Evolutionary conservation across 2,888 invertebrate species (phyloP).

Genomic region (Meghimatium bilineatum): DNA sequence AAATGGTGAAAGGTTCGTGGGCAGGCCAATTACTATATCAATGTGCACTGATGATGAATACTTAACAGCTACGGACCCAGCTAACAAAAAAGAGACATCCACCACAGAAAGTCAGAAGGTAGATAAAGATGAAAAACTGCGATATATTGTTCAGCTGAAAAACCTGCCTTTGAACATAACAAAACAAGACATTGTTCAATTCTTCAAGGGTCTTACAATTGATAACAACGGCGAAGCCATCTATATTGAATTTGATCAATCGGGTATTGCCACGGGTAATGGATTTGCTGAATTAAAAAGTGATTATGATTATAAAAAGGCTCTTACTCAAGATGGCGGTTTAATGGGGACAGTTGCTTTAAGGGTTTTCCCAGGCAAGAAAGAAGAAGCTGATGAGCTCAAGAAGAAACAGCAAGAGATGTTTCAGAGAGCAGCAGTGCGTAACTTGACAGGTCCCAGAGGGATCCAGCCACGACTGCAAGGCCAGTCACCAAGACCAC

Average conservation of each 20-base stretch:
- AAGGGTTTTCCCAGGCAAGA: conserved; percentile 54
- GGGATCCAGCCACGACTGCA: neutral
- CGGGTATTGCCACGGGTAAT: conserved; percentile 80
- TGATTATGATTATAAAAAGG: conserved; percentile 84
- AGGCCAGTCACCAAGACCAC: neutral
- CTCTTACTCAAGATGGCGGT: conserved; percentile 82
- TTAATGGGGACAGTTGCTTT: conserved; percentile 72
- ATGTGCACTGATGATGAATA: conserved; percentile 85
- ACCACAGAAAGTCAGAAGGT: neutral
- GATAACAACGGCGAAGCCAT: conserved; percentile 79
- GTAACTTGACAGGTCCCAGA: conserved; percentile 15
- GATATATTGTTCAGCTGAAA: conserved; percentile 50
- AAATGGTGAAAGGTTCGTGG: conserved; percentile 83
- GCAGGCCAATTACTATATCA: conserved; percentile 83
- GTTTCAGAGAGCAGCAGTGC: conserved; percentile 47
- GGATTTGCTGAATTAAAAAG: conserved; percentile 89
- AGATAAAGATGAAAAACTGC: conserved; percentile 4
- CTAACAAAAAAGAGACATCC: conserved; percentile 29
- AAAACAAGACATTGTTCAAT: conserved; percentile 89
- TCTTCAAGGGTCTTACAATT: conserved; percentile 92
- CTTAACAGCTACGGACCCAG: conserved; percentile 84
- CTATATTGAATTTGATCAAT: conserved; percentile 80
- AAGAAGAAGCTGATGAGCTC: conserved; percentile 59
- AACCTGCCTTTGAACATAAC: conserved; percentile 61
- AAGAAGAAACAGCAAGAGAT: conserved; percentile 55